A percentile compares a stretch with the other conserved stretches of the same genome.
Evolutionary conservation across 2,888 invertebrate species (phyloP).

Genomic region (Auanema sp.): DNA sequence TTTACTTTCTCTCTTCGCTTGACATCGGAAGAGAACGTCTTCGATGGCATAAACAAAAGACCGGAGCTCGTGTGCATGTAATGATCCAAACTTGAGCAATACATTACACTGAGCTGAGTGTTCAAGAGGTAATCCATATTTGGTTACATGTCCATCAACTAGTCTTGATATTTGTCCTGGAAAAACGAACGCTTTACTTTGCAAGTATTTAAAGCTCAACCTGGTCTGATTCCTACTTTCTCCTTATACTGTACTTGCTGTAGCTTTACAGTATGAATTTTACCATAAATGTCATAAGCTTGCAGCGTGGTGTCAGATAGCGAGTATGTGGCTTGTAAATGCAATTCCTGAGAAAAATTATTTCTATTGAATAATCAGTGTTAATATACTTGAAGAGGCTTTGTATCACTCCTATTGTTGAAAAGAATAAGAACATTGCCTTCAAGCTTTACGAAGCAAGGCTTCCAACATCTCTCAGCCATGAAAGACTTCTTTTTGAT

Average conservation of each 20-base stretch:
- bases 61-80: constrained; percentile 84
- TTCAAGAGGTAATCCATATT: constrained; percentile 87
- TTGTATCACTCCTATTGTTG: constrained; percentile 37
- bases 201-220: constrained; percentile 75
- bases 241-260: constrained; percentile 98
- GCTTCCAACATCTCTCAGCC: constrained; percentile 83
- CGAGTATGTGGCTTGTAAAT: constrained; percentile 67
- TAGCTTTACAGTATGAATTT: constrained; percentile 95
- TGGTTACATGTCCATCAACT: constrained; percentile 76
- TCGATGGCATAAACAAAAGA: constrained; percentile 88
- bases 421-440: constrained; percentile 76
- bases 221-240: constrained; percentile 90
- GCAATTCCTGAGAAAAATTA: constrained; percentile 46
- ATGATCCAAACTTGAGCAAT: constrained; percentile 89
- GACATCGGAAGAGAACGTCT: constrained; percentile 84
- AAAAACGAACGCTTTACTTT: too few relatives aligned
- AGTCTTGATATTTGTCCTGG: constrained; percentile 47
- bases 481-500: constrained; percentile 86
- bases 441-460: constrained; percentile 82
- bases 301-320: constrained; percentile 71
- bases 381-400: constrained; percentile 26
- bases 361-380: background rate
- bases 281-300: constrained; percentile 97
- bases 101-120: constrained; percentile 95
- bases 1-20: constrained; percentile 73